Percentiles rank a stretch among this genome's conserved stretches.
These are phyloP conservation scores for Parelbella ahira DNA, from an alignment of 2,888 invertebrate species.

Conservation along the genomic window DNA sequence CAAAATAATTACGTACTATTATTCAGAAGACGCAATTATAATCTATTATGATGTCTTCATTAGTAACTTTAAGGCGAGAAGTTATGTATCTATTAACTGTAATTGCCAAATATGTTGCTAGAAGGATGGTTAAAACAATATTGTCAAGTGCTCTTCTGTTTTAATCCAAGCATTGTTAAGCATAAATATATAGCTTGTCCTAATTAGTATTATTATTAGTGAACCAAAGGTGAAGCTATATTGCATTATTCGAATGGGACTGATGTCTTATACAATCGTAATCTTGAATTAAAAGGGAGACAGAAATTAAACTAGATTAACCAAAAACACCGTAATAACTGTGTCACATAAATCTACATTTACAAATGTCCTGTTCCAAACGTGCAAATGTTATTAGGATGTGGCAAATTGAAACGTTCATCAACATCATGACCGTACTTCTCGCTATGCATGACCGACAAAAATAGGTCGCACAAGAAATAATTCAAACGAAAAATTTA, in stretches of 20 bases:
- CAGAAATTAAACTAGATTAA: no score
- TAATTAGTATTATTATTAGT: conserved; percentile 17
- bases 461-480: conserved; percentile 13
- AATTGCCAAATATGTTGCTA: no score
- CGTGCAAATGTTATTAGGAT: conserved; percentile 14
- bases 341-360: conserved; percentile 1
- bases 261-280: no score
- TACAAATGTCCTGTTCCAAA: conserved; percentile 15
- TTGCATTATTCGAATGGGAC: no score
- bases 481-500: no score
- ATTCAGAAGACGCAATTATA: conserved; percentile 17
- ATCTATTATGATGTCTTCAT: conserved; percentile 18
- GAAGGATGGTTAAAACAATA: no score
- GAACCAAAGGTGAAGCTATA: no score
- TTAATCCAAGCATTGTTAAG: conserved; percentile 2
- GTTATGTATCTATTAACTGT: no score
- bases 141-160: no score
- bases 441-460: not conserved
- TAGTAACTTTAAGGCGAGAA: not conserved
- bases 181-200: conserved; percentile 1
- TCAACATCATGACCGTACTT: conserved; percentile 10
- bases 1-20: conserved; percentile 16
- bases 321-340: no score
- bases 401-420: conserved; percentile 21
- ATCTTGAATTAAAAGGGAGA: no score